Conservation (phyloP, 2,113 vertebrate genomes). For the Solea solea region DNA sequence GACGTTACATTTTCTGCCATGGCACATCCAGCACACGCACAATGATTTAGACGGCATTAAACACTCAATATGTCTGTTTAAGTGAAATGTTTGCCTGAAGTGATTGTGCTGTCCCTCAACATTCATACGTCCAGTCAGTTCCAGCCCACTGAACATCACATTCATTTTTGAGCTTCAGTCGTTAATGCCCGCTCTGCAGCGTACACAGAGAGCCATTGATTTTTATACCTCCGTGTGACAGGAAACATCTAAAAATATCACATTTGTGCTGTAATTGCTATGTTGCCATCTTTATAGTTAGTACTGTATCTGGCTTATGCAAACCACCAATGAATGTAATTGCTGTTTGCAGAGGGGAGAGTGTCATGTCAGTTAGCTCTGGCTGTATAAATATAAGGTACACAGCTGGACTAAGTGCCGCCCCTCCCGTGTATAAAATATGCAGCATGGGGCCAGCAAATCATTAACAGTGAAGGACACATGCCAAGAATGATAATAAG, state of each 20-base stretch:
- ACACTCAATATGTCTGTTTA: constrained; percentile 13
- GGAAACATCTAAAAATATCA: constrained; percentile 84
- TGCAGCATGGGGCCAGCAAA: constrained; percentile 58
- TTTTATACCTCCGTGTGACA: constrained; percentile 73
- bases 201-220: constrained; percentile 75
- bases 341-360: constrained; percentile 75
- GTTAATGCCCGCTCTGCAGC: constrained; percentile 61
- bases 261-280: constrained; percentile 80
- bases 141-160: constrained; percentile 37
- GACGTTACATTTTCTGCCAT: no score
- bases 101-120: constrained; percentile 34
- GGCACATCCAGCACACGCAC: neutral
- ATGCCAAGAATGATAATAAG: constrained; percentile 34
- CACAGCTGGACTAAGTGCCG: constrained; percentile 71
- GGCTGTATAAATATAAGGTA: constrained; percentile 77
- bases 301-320: constrained; percentile 76
- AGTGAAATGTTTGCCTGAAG: constrained; percentile 28
- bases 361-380: constrained; percentile 78
- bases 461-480: constrained; percentile 53
- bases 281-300: constrained; percentile 79
- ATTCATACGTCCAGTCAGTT: constrained; percentile 45
- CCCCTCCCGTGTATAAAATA: constrained; percentile 62
- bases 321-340: constrained; percentile 80
- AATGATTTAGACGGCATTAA: constrained; percentile 28
- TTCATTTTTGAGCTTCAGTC: constrained; percentile 43